Evolutionary conservation across 1,140 invertebrate species (phyloP).

Genomic region (Zaprionus lachaisei): DNA sequence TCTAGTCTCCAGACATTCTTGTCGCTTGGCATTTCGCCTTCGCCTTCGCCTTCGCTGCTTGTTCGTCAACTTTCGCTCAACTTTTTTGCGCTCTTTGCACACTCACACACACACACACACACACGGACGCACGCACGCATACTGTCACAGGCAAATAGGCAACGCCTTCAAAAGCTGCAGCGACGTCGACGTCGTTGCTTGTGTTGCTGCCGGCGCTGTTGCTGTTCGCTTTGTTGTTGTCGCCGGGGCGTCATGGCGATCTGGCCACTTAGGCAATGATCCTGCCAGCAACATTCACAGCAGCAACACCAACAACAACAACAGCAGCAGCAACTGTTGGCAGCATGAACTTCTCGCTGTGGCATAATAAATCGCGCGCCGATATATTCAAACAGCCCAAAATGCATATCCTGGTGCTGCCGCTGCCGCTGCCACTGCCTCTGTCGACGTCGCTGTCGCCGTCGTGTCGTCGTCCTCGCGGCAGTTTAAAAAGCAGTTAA

Average conservation of each 20-base stretch:
- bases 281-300: constrained; percentile 51
- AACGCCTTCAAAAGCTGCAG: constrained; percentile 73
- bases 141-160: constrained; percentile 52
- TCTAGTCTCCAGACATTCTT: constrained; percentile 51
- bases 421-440: constrained; percentile 33
- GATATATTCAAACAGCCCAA: constrained; percentile 67
- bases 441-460: constrained; percentile 64
- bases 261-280: constrained; percentile 77
- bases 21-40: constrained; percentile 6
- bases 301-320: constrained; percentile 38
- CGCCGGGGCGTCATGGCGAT: constrained; percentile 51
- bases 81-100: constrained; percentile 63
- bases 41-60: constrained; percentile 28
- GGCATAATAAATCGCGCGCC: constrained; percentile 66
- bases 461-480: constrained; percentile 79
- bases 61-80: constrained; percentile 72
- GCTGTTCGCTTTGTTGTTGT: constrained; percentile 18
- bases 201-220: neutral
- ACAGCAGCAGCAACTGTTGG: constrained; percentile 67
- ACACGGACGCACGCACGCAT: constrained; percentile 29
- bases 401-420: constrained; percentile 63
- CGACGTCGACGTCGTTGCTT: constrained; percentile 11
- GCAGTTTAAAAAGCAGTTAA: constrained; percentile 84
- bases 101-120: constrained; percentile 42
- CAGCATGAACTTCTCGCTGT: constrained; percentile 37